Conservation (phyloP, 1,140 invertebrate genomes). For the Zaprionus taronus region DNA sequence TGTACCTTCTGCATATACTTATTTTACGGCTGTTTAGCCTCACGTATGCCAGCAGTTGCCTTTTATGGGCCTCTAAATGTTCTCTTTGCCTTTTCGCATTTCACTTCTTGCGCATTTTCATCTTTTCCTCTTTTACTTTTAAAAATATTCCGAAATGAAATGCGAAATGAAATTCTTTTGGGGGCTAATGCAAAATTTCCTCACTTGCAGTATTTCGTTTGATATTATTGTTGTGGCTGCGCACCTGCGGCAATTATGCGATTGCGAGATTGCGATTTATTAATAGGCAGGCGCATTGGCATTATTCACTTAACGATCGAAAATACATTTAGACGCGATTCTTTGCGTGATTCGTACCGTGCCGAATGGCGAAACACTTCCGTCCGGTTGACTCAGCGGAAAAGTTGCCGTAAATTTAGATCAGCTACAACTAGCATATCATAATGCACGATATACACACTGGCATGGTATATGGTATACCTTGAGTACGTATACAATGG, state of each 20-base stretch:
- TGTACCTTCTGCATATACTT: conserved; percentile 69
- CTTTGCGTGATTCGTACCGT: conserved; percentile 44
- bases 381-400: conserved; percentile 65
- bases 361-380: conserved; percentile 49
- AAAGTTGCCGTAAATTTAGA: conserved; percentile 46
- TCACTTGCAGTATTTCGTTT: conserved; percentile 14
- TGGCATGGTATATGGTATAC: neutral
- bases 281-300: conserved; percentile 40
- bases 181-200: neutral
- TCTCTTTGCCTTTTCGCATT: conserved; percentile 19
- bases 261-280: conserved; percentile 26
- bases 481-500: conserved; percentile 10
- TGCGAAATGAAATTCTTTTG: conserved; percentile 54
- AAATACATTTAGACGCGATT: conserved; percentile 66
- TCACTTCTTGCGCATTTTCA: conserved; percentile 23
- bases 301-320: conserved; percentile 70
- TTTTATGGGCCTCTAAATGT: conserved; percentile 66
- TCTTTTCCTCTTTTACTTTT: conserved; percentile 52
- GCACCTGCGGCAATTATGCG: conserved; percentile 63
- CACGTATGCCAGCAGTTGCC: conserved; percentile 75
- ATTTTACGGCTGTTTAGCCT: conserved; percentile 79
- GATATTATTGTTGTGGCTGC: conserved; percentile 16
- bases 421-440: conserved; percentile 10
- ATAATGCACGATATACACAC: neutral
- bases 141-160: conserved; percentile 56